A percentile compares a stretch with the other conserved stretches of the same genome.
Evolutionary conservation across 2,113 vertebrate species (phyloP).

Genomic region (Sarotherodon lohbergeri): DNA sequence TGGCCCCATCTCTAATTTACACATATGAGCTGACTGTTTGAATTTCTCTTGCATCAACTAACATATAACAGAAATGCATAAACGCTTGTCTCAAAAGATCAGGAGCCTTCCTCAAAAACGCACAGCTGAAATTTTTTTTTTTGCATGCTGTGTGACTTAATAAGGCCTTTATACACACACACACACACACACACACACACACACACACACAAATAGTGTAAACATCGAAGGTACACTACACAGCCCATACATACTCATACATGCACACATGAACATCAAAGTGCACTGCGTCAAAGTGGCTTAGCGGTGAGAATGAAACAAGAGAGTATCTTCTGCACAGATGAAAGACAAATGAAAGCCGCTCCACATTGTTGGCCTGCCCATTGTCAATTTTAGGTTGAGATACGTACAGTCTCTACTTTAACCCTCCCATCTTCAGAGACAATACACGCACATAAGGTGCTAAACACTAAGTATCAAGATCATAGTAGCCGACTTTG

Average conservation of each 20-base stretch:
- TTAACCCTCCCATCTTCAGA: slow-evolving; percentile 53
- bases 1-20: background rate
- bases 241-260: background rate
- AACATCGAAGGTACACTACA: background rate
- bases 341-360: slow-evolving; percentile 63
- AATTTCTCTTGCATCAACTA: background rate
- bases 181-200: background rate
- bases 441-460: slow-evolving; percentile 57
- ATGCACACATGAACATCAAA: slow-evolving; percentile 43
- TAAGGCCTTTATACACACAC: background rate
- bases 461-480: slow-evolving; percentile 59
- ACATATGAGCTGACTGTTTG: background rate
- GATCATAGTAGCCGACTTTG: slow-evolving; percentile 61
- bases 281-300: slow-evolving; percentile 32
- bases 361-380: slow-evolving; percentile 52
- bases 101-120: background rate
- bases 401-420: slow-evolving; percentile 51
- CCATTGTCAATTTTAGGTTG: slow-evolving; percentile 55
- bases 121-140: background rate
- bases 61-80: no score
- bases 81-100: background rate
- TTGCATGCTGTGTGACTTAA: background rate
- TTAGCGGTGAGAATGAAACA: slow-evolving; percentile 63
- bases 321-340: slow-evolving; percentile 53
- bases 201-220: background rate